Evolutionary conservation across 2,888 invertebrate species (phyloP), one percentile per base, ranked within the genome.

Genomic region (Torymus auratus): DNA sequence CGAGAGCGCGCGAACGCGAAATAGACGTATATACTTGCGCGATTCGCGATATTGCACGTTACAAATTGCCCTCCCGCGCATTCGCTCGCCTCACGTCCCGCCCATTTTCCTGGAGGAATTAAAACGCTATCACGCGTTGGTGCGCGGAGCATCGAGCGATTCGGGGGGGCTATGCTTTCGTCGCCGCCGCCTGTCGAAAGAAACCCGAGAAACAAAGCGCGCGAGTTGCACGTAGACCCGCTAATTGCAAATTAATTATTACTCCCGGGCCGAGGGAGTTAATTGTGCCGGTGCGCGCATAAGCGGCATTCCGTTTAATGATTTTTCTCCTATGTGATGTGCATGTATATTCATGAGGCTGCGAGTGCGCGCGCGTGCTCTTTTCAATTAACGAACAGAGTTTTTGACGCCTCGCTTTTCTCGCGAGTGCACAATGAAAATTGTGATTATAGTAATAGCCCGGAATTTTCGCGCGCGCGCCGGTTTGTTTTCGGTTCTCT

Each of bases 241-340:
- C 77, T 80, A 80, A 80, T 82, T 82, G 82, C 76, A 80, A 77
- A 82, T 82, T 82, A 82, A 82, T 82, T 82, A 82, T 82, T 82
- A 82, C 61, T 41, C 41, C 41, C 68, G 72, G 41, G 64, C 64
- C 58, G n/a, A 13, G 56, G 15, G 65, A 71, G 70, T 71, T 81
- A 75, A 78, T 81, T 78, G 74, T 70, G 70, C 73, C 28, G 50
- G 58, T n/a, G 53, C n/a, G 17, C 13, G 56, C 15, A 41, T 41
- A 41, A 41, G 41, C 41, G 15, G 69, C 71, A 28, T 77, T 71
- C 68, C 72, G 60, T 82, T 80, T 80, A 80, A 82, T 73, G 82
- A 80, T 82, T 82, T 80, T 82, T 68, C 73, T 65, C 61, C 52
- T 13, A 50, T 67, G 55, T 60, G n/a, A n/a, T n/a, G 10, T 50